A percentile compares a stretch with the other conserved stretches of the same genome.
Evolutionary conservation across 2,888 invertebrate genomes (phyloP).

Genomic region (Griposia aprilina): DNA sequence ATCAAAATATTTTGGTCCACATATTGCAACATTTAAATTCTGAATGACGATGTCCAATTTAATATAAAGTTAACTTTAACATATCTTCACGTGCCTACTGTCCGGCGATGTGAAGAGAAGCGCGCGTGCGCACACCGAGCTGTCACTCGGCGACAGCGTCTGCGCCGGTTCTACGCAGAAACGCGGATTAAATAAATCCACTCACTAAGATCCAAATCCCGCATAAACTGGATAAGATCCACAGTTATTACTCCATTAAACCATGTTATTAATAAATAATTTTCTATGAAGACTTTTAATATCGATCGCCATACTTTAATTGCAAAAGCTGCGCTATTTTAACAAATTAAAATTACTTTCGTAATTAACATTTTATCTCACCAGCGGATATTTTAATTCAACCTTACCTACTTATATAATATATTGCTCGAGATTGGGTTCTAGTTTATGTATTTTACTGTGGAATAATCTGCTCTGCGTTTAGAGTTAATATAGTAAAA

Average conservation of each 20-base stretch:
- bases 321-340: constrained; percentile 35
- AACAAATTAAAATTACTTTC: constrained; percentile 55
- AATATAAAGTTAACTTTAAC: constrained; percentile 69
- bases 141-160: constrained; percentile 75
- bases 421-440: constrained; percentile 35
- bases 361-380: constrained; percentile 34
- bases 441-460: constrained; percentile 62
- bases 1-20: constrained; percentile 50
- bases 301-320: constrained; percentile 40
- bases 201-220: constrained; percentile 83
- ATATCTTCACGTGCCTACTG: constrained; percentile 72
- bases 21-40: constrained; percentile 58
- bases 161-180: constrained; percentile 73
- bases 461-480: constrained; percentile 69
- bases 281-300: constrained; percentile 56
- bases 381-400: constrained; percentile 57
- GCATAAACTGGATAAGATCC: constrained; percentile 76
- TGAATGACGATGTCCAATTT: constrained; percentile 65
- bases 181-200: constrained; percentile 84
- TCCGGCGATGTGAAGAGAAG: constrained; percentile 74
- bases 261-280: constrained; percentile 53
- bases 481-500: constrained; percentile 81
- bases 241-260: constrained; percentile 70
- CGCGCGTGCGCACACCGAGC: constrained; percentile 79
- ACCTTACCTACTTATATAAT: constrained; percentile 41